These are phyloP conservation scores for Propithecus deckenii DNA, from an alignment of 2,797 vertebrate species.

Conservation along the genomic window DNA sequence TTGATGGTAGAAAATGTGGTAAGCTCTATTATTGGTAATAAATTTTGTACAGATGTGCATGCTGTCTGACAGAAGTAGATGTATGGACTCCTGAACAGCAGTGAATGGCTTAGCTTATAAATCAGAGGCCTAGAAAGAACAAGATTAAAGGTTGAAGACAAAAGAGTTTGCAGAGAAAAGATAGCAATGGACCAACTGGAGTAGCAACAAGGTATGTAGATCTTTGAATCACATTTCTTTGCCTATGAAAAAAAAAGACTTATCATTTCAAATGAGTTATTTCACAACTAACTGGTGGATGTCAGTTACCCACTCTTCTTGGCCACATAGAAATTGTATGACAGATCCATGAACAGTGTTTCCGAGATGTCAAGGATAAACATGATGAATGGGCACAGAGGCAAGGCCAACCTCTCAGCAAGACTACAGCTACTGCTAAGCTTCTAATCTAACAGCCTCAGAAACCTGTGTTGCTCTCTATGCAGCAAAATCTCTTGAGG, in stretches of 20 bases:
- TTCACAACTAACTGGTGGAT: neutral
- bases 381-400: neutral
- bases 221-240: neutral
- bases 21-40: neutral
- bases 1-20: neutral
- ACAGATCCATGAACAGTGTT: neutral
- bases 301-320: neutral
- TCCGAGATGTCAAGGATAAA: neutral
- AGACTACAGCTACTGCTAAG: neutral
- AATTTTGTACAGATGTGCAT: neutral
- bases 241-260: neutral
- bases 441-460: neutral
- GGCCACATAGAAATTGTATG: neutral
- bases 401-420: neutral
- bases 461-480: neutral
- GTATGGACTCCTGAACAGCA: neutral
- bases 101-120: neutral
- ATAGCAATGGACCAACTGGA: neutral
- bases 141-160: neutral
- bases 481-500: neutral
- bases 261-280: neutral
- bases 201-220: neutral
- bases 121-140: neutral
- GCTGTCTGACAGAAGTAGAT: neutral
- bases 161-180: neutral